Base-by-base conservation (phyloP, 2,888 invertebrate genomes). In the Trachelus iudaicus region DNA sequence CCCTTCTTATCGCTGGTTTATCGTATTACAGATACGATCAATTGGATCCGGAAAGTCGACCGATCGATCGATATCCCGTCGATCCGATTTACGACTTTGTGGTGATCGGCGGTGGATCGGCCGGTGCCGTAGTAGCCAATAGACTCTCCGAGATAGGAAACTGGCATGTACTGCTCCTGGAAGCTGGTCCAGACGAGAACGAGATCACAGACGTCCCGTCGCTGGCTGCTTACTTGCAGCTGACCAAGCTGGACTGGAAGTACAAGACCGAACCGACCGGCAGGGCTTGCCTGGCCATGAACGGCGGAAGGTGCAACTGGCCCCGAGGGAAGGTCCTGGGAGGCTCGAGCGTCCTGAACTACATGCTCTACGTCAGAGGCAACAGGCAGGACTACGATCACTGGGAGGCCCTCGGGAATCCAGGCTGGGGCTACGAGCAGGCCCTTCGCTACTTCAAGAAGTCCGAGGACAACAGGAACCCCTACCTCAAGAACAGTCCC, bases 351-450 rank as follows among this genome's bases (percentile, higher is more conserved):
- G 96, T 96, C 0, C 92, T 98, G 0, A 98, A 98, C 89, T 97
- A 97, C 90, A 97, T 98, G 98, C 93, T 98, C 4, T 98, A 98
- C 90, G 96, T 97, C 0, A 92, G 98, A 81, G 98, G 98, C 13
- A 96, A 94, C 82, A 93, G 93, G 78, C 93, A 94, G 84, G 98
- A 98, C 90, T 98, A 97, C 91, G 97, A 98, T 89, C 94, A 95
- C 73, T 98, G 98, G 98, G 97, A 97, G 85, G 92, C 94, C 1
- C 91, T 96, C 82, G 98, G 98, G 0, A 98, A 98, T 87, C 93
- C 95, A 0, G 98, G 97, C 11, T 98, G 98, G 98, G 95, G 95
- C 0, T 98, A 97, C 92, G 93, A 95, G 2, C 94, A 96, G 79
- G 96, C 96, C 0, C 92, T 98, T 9, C 95, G 95, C 75, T 98